Evolutionary conservation across 2,797 vertebrate genomes (phyloP).

Genomic region (Scarus forsteni): DNA sequence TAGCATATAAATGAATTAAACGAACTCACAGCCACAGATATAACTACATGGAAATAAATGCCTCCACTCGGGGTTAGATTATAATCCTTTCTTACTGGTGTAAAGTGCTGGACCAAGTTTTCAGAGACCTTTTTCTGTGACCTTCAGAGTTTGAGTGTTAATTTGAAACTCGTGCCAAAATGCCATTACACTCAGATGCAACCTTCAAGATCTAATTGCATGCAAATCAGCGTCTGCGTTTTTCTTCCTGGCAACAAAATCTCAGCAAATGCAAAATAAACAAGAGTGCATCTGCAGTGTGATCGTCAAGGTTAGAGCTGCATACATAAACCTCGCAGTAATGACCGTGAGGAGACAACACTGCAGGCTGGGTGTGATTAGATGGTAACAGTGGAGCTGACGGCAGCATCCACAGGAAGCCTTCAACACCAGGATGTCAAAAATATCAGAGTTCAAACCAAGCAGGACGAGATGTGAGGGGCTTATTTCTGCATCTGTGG

Average conservation of each 20-base stretch:
- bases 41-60: too few relatives aligned
- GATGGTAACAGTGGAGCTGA: constrained; percentile 39
- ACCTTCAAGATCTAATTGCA: background rate
- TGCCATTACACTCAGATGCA: background rate
- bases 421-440: too few relatives aligned
- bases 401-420: constrained; percentile 34
- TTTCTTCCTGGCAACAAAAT: constrained; percentile 1
- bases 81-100: too few relatives aligned
- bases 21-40: too few relatives aligned
- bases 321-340: constrained; percentile 39
- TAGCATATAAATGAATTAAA: too few relatives aligned
- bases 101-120: background rate
- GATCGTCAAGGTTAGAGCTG: constrained; percentile 62
- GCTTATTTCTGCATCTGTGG: constrained; percentile 2
- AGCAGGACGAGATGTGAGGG: constrained; percentile 7
- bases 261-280: constrained; percentile 19
- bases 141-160: background rate
- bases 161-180: background rate
- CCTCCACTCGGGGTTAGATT: too few relatives aligned
- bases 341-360: constrained; percentile 18
- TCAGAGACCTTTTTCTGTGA: background rate
- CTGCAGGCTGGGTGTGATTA: constrained; percentile 40
- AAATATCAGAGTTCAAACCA: constrained; percentile 5
- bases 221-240: background rate
- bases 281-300: constrained; percentile 12